A percentile compares a stretch with the other conserved stretches of the same genome.
Conservation (phyloP, 2,888 invertebrate genomes). For the Lithophane ornitopus region DNA sequence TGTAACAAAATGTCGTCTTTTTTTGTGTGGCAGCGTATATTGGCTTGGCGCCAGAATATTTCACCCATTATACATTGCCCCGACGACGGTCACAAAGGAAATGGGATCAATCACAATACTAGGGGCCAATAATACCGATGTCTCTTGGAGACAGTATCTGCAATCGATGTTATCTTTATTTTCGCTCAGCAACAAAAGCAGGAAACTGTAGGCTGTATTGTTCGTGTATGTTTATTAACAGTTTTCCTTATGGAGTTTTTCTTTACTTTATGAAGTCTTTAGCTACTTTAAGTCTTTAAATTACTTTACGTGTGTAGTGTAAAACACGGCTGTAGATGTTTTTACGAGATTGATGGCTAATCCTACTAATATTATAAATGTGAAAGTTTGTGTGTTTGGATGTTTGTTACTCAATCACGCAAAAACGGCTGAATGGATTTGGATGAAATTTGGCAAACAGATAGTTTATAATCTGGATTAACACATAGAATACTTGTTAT, state of each 20-base stretch:
- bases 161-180: slow-evolving; percentile 39
- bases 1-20: slow-evolving; percentile 75
- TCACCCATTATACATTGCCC: slow-evolving; percentile 79
- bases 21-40: slow-evolving; percentile 76
- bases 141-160: slow-evolving; percentile 49
- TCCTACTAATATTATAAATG: too few relatives aligned
- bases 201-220: slow-evolving; percentile 29
- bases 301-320: background rate
- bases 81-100: slow-evolving; percentile 80
- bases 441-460: too few relatives aligned
- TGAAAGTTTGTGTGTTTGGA: too few relatives aligned
- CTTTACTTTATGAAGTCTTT: slow-evolving; percentile 4
- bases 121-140: slow-evolving; percentile 64
- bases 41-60: slow-evolving; percentile 85
- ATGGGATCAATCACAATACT: slow-evolving; percentile 81
- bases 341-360: background rate
- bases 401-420: too few relatives aligned
- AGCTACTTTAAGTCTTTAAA: slow-evolving; percentile 1
- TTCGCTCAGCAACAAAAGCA: slow-evolving; percentile 43
- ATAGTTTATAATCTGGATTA: too few relatives aligned
- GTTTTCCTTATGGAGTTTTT: slow-evolving; percentile 36
- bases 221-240: slow-evolving; percentile 23
- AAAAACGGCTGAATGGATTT: too few relatives aligned
- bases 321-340: background rate
- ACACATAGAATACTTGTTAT: too few relatives aligned